Evolutionary conservation across 2,113 vertebrate genomes (phyloP).

Genomic region (Eubucco bourcierii): DNA sequence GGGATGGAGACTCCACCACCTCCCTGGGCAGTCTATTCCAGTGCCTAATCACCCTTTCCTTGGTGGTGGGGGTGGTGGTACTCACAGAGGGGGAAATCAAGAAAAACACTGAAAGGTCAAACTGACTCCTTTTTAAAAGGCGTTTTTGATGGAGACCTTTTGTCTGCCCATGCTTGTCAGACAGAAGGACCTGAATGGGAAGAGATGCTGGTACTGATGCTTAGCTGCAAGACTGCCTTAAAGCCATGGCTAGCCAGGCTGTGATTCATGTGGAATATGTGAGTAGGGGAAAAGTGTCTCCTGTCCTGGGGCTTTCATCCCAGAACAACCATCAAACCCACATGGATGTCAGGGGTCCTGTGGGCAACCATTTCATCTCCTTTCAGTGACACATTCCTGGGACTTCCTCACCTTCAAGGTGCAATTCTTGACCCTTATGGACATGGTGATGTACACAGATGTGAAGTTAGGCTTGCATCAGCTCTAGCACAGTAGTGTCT

Average conservation of each 20-base stretch:
- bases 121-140: not conserved
- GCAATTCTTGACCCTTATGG: not conserved
- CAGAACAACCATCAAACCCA: not conserved
- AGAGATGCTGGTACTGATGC: not conserved
- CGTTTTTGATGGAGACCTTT: not conserved
- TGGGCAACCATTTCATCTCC: not conserved
- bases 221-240: not conserved
- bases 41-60: too few relatives aligned
- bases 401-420: not conserved
- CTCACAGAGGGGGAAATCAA: too few relatives aligned
- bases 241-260: not conserved
- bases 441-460: rapidly evolving
- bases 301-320: not conserved
- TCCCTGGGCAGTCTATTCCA: too few relatives aligned
- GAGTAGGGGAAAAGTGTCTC: not conserved
- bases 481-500: rapidly evolving
- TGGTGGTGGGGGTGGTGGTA: too few relatives aligned
- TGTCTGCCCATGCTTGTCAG: not conserved
- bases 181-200: not conserved
- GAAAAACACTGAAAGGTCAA: not conserved
- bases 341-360: not conserved
- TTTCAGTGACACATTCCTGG: not conserved
- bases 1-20: too few relatives aligned
- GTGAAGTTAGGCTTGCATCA: not conserved
- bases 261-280: rapidly evolving